Base-by-base conservation (phyloP, 2,113 vertebrate genomes). In the Syngnathus scovelli region DNA sequence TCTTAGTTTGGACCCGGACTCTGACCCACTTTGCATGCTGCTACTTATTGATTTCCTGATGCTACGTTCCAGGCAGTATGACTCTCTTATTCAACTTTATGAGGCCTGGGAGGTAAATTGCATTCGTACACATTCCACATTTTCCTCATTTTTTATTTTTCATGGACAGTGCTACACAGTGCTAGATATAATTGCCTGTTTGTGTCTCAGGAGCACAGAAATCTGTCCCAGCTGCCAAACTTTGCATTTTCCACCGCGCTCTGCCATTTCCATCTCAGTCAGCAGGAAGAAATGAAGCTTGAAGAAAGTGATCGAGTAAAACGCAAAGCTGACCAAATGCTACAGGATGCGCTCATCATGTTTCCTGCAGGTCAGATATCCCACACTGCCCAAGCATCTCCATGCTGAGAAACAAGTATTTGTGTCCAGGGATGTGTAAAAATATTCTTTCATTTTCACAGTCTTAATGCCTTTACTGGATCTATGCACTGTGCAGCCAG, bases 181-280 rank as follows among this genome's bases (percentile, higher is more conserved):
- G 7, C 66, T 48, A 68, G 7, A 9, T 4, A n/a, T 37, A 38
- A 60, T 64, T 0, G 3, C 76, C 46, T 61, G 18, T 74, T 68
- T 71, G 39, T 43, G 1, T 78, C 77, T 66, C 74, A 99, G 97
- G 91, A 89, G 61, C 94, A 95, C 86, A 93, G 94, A 76, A 99
- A 98, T 87, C 84, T 99, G 67, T 97, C 94, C 64, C 96, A 96
- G 91, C 93, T 99, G 78, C 97, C 97, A 61, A 99, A 99, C 85
- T 98, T 98, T 76, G 93, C 95, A 63, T 96, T 95, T 86, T 99
- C 97, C 0, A 90, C 95, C 61, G 93, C 95, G 0, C 87, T 98
- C 86, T 93, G 93, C 1, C 90, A 94, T 78, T 97, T 94, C 80
- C 91, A 94, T 63, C 87, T 94, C 76, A 96, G 96, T 85, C 94